Evolutionary conservation across 2,797 vertebrate genomes (phyloP), one percentile per base, ranked within the genome.

Genomic region (Helostoma temminkii): DNA sequence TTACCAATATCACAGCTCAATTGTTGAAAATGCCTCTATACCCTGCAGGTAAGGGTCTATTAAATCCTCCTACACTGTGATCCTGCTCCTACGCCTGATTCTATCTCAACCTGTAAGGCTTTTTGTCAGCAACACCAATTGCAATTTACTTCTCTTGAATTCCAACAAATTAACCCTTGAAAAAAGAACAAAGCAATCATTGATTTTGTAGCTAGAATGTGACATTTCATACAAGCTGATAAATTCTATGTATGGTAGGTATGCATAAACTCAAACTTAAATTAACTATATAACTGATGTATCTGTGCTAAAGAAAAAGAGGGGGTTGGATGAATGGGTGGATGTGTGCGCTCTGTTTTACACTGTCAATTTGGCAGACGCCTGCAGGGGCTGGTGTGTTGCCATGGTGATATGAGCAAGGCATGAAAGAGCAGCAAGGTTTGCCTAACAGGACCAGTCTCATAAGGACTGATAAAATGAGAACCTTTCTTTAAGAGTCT

Each of bases 301-400:
- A 81, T 81, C 76, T 69, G 79, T 85, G 81, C 77, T 78, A 42
- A 78, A 79, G 85, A 82, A 87, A 82, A 71, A 83, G 84, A 78
- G 84, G 81, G 75, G 85, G 83, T 53, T 90, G 91, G 83, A 93
- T 86, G 87, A 91, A 91, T 86, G 88, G 87, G 76, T 91, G 85
- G 89, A 88, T 90, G 88, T 91, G 88, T 91, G 90, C 61, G 74
- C 92, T 92, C 90, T 91, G 91, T 91, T 91, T 94, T 92, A 92
- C 93, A 94, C 93, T 92, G 93, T 87, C 90, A 93, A 93, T 93
- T 93, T 94, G 91, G 91, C 92, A 93, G 92, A 91, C 85, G 92
- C 92, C 92, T 93, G 93, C 92, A 92, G 92, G 92, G 93, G 91
- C 91, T 94, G 91, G 89, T 93, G 91, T 91, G 94, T 95, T 94